These are phyloP conservation scores for Parascotia fuliginaria DNA, from an alignment of 2,888 invertebrate species.

Conservation along the genomic window DNA sequence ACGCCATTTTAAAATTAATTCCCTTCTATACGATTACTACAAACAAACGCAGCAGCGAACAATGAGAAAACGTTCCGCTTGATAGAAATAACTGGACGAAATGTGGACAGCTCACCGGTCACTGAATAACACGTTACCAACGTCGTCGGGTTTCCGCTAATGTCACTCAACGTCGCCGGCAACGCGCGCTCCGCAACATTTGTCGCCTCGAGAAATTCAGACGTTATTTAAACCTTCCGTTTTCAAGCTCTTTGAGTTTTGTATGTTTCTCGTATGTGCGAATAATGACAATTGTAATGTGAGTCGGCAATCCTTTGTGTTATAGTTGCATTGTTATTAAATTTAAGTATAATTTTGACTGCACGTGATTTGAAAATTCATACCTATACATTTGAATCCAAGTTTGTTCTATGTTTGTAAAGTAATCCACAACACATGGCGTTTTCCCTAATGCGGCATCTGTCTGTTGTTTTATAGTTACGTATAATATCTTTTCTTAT, in stretches of 20 bases:
- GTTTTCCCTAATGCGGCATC: no score
- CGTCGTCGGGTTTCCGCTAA: conserved; percentile 4
- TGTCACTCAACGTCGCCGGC: conserved; percentile 11
- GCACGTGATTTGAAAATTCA: no score
- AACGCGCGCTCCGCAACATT: conserved; percentile 2
- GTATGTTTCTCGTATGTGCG: conserved; percentile 2
- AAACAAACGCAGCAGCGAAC: not conserved
- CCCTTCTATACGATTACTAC: not conserved
- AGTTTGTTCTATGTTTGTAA: no score
- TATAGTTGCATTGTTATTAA: no score
- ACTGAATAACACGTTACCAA: conserved; percentile 2
- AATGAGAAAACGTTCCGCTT: not conserved
- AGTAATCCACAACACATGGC: no score
- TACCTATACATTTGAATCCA: no score
- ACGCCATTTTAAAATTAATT: no score
- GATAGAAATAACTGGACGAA: conserved; percentile 4
- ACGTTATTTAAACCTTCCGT: conserved; percentile 1
- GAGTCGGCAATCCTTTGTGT: no score
- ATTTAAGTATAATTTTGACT: no score
- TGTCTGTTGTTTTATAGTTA: no score
- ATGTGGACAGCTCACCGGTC: conserved; percentile 2
- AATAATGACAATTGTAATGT: no score
- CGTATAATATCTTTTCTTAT: no score
- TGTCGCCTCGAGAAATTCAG: conserved; percentile 7
- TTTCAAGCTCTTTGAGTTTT: not conserved